Conservation (phyloP, 2,113 vertebrate species). For the Syngnathus floridae region DNA sequence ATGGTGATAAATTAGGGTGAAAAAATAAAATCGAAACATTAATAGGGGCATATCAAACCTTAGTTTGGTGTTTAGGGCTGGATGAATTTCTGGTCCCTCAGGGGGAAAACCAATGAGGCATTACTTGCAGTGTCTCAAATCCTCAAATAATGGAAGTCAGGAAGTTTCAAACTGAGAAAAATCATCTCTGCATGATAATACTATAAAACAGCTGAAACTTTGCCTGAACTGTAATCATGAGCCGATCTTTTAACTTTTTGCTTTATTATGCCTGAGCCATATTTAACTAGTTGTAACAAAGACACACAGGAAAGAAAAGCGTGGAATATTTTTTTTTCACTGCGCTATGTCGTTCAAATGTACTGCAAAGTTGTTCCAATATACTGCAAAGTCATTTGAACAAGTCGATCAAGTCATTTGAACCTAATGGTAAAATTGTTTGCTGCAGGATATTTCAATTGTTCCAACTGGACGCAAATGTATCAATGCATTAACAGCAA, state of each 20-base stretch:
- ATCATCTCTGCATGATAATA: constrained; percentile 1
- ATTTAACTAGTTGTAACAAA: neutral
- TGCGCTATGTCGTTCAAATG: too few relatives aligned
- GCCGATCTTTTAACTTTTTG: neutral
- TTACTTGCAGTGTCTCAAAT: constrained; percentile 25
- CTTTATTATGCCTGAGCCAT: neutral
- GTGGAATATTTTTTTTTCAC: too few relatives aligned
- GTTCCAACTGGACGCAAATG: too few relatives aligned
- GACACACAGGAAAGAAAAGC: too few relatives aligned
- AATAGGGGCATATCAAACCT: constrained; percentile 18
- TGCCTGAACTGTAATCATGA: neutral
- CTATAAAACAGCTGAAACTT: constrained; percentile 3
- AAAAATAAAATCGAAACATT: constrained; percentile 37
- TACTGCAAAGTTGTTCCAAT: too few relatives aligned
- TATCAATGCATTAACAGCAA: too few relatives aligned
- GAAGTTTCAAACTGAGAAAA: neutral
- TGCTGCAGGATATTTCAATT: too few relatives aligned
- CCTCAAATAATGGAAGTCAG: neutral
- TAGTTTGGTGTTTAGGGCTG: constrained; percentile 32
- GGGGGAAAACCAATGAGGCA: constrained; percentile 22
- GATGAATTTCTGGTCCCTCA: constrained; percentile 25
- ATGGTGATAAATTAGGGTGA: constrained; percentile 23
- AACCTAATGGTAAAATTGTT: too few relatives aligned
- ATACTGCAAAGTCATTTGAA: too few relatives aligned
- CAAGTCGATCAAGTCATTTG: too few relatives aligned